Evolutionary conservation across 2,888 invertebrate genomes (phyloP), one percentile per base, ranked within the genome.

Genomic region (Galerucella nymphaeae): DNA sequence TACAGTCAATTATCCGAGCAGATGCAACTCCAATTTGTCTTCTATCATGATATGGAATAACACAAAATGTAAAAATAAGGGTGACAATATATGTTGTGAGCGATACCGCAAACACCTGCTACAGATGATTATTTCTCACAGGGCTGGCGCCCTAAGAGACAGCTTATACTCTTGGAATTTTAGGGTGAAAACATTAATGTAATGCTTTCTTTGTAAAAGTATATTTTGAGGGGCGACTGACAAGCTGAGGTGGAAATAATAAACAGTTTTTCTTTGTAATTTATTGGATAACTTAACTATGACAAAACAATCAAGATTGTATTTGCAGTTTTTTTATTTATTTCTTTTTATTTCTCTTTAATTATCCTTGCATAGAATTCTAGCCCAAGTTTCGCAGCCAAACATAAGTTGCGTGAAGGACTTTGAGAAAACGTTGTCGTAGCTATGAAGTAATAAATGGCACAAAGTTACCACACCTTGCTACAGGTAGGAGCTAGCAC

Each of bases 21-120:
- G 13, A 58, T 30, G 30, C 8, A 30, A 30, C 30, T 30, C 1
- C 8, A 30, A 30, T 30, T 30, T 30, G 30, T 30, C 30, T 30
- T 30, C 30, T 30, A 30, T 30, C 58, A 58, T 58, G 14, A 38
- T 38, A 58, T 58, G 30, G 59, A 13, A 66, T 30, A 66, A n/a
- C 66, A 30, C 42, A 30, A 48, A 61, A 18, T n/a, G n/a, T 16
- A 53, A 66, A 70, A 65, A 74, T 61, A 72, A 70, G 57, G 71
- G 59, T 62, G 73, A 66, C 64, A 72, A 61, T 71, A 65, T 62
- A 74, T 63, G 64, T 66, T 72, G 75, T 74, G 73, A 73, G 50
- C 74, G 58, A 73, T 63, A 75, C 77, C 74, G 65, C 75, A 66
- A 69, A 73, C 77, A 77, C 77, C 77, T 77, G 77, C 77, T 76